A percentile compares a stretch with the other conserved stretches of the same genome.
These are phyloP conservation scores for Hyperoplus lanceolatus DNA, from an alignment of 2,797 vertebrate genomes.

Conservation along the genomic window DNA sequence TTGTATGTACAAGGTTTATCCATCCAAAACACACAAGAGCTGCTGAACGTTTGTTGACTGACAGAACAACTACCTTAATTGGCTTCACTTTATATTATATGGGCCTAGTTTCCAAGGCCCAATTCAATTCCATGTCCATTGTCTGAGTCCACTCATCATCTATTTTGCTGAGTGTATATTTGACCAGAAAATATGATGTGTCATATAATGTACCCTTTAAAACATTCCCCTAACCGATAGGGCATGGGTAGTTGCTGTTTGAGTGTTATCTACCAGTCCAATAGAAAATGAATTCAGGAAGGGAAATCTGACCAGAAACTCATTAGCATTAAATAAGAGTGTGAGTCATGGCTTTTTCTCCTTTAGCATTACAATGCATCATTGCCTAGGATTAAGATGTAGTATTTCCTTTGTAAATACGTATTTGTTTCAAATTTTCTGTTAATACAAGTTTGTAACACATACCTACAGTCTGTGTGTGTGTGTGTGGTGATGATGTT, in stretches of 20 bases:
- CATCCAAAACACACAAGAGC: conserved; percentile 51
- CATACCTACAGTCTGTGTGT: background rate
- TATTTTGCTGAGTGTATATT: conserved; percentile 12
- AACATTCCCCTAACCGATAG: background rate
- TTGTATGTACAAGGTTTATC: conserved; percentile 33
- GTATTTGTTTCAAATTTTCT: background rate
- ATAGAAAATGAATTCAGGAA: background rate
- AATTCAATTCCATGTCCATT: conserved; percentile 40
- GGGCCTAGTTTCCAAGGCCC: background rate
- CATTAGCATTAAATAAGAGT: background rate
- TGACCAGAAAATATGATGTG: conserved; percentile 9
- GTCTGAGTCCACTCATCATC: conserved; percentile 1
- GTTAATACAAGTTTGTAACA: background rate
- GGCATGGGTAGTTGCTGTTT: background rate
- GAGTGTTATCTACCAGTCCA: background rate
- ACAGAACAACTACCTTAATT: conserved; percentile 35
- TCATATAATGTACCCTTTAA: background rate
- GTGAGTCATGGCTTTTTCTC: background rate
- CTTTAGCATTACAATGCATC: background rate
- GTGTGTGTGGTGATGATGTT: conserved; percentile 65
- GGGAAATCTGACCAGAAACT: background rate
- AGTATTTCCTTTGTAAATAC: background rate
- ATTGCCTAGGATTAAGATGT: background rate
- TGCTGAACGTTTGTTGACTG: conserved; percentile 18
- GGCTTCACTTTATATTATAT: conserved; percentile 39